Conservation (phyloP, 2,797 vertebrate genomes). For the Malurus leucopterus region DNA sequence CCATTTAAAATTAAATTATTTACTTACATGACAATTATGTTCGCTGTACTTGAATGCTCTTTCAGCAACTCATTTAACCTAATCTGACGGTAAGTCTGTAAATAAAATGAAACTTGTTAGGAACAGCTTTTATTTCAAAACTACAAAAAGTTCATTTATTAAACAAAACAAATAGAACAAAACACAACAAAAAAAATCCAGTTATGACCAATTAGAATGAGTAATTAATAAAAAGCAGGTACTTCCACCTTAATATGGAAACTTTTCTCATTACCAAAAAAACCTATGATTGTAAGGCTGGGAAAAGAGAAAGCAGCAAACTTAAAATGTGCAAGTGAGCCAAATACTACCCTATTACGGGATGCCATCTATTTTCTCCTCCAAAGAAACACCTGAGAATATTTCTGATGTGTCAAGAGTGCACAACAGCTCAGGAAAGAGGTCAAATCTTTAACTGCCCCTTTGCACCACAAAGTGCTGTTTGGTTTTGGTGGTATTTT, state of each 20-base stretch:
- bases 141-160: background rate
- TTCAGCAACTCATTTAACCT: conserved; percentile 92
- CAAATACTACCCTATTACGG: background rate
- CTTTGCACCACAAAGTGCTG: background rate
- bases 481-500: background rate
- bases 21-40: conserved; percentile 97
- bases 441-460: background rate
- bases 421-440: background rate
- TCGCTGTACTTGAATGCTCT: conserved; percentile 90
- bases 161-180: background rate
- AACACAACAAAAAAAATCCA: background rate
- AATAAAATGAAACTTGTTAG: conserved; percentile 23
- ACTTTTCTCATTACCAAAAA: background rate
- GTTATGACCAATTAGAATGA: background rate
- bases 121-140: background rate
- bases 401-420: fast-evolving
- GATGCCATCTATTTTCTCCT: background rate
- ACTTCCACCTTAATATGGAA: background rate
- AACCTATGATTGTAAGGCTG: background rate
- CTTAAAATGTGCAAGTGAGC: background rate
- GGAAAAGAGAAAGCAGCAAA: background rate
- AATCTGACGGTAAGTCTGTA: conserved; percentile 87
- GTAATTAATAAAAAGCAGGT: background rate
- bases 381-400: background rate
- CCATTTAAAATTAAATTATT: background rate